A percentile compares a stretch with the other conserved stretches of the same genome.
Conservation (phyloP, 1,140 invertebrate genomes). For the Dinothrombium tinctorium region DNA sequence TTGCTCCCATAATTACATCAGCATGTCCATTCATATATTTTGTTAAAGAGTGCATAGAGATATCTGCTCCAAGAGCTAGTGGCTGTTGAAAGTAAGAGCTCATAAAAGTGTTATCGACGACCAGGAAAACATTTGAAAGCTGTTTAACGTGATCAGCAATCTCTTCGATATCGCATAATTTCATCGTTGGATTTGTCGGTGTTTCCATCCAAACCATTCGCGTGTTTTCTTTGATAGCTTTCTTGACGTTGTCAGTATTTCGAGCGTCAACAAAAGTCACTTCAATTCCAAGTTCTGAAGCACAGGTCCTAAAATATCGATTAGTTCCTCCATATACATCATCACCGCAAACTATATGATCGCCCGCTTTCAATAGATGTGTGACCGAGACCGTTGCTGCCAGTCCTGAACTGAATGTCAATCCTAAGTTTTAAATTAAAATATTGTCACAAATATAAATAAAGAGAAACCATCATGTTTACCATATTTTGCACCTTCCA, state of each 20-base stretch:
- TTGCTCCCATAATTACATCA: conserved; percentile 88
- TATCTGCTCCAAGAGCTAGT: conserved; percentile 66
- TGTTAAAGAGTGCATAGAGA: conserved; percentile 74
- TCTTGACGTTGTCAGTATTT: conserved; percentile 36
- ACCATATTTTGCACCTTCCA: conserved; percentile 73
- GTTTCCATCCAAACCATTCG: conserved; percentile 92
- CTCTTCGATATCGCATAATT: conserved; percentile 63
- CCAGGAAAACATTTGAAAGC: conserved; percentile 36
- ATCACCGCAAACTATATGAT: conserved; percentile 73
- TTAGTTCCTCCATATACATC: conserved; percentile 88
- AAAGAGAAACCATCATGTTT: conserved; percentile 2
- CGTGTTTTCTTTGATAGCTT: conserved; percentile 51
- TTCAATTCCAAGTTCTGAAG: conserved; percentile 39
- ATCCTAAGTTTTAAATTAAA: background rate
- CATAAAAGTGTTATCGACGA: conserved; percentile 92
- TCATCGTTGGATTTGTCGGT: conserved; percentile 88
- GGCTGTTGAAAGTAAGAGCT: conserved; percentile 85
- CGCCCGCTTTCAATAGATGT: conserved; percentile 49
- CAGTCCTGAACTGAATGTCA: conserved; percentile 39
- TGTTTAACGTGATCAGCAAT: conserved; percentile 26
- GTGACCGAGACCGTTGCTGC: conserved; percentile 52
- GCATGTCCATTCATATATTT: conserved; percentile 98
- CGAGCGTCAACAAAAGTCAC: conserved; percentile 58
- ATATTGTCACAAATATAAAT: background rate
- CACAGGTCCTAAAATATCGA: conserved; percentile 32